Evolutionary conservation across 2,797 vertebrate species (phyloP), one percentile per base, ranked within the genome.

Genomic region (Chelidonichthys spinosus): DNA sequence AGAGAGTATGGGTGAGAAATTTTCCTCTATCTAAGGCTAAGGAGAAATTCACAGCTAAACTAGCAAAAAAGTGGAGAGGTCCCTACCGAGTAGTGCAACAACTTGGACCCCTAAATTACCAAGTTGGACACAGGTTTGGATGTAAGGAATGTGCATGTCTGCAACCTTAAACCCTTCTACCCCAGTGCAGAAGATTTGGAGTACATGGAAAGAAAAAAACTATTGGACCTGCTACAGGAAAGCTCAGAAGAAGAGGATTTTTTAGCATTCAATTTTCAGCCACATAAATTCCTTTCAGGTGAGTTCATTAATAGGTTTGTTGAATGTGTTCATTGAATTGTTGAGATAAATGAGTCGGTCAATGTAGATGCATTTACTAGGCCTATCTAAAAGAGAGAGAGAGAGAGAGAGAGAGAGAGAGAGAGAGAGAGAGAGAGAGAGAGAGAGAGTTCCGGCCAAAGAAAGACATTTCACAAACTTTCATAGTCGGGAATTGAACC

Each of bases 81-180:
- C 67, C 44, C 5, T 60, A 60, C 3, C 4, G 46, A 1, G 3
- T 60, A 14, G 35, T 69, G 1, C 13, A 50, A 17, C 67, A 50
- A n/a, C 35, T 69, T 15, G 67, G 55, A 32, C 55, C 56, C 0
- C 35, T 69, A 7, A 59, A 59, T 5, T 49, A 47, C 43, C 7
- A 14, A 14, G 66, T 47, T n/a, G 8, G 44, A 60, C 2, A 69
- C n/a, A 2, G 56, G 18, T 25, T 59, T 5, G 44, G 18, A 69
- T n/a, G 5, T 8, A 50, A 35, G 36, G 7, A 60, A 35, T 7
- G 44, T 60, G 18, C 36, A 70, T 36, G 53, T 56, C 6, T n/a
- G 40, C 42, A 68, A 69, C 13, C 56, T 60, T 32, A 69, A 58
- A 60, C 67, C 46, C 32, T 25, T 67, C 52, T 55, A 66, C 14